A percentile compares a stretch with the other conserved stretches of the same genome.
phyloP scores from a whole-genome alignment of 2,888 invertebrate genomes.

The Eupithecia dodoneata region DNA sequence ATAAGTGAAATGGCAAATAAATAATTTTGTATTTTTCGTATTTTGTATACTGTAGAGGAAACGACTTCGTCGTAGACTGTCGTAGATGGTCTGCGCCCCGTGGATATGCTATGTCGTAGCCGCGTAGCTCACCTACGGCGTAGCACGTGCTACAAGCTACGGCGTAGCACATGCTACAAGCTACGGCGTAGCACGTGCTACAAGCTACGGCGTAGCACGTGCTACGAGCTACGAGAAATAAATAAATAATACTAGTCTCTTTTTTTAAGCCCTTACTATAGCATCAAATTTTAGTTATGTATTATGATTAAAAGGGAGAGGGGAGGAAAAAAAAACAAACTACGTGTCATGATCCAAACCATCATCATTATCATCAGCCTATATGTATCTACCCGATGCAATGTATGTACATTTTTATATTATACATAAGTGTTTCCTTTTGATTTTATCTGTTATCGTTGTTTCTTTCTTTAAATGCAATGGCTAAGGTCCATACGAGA shows the following conservation, averaged over 20 bases:
- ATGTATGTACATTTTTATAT: background rate
- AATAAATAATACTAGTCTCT: constrained; percentile 31
- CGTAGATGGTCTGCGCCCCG: constrained; percentile 32
- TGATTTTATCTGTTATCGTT: background rate
- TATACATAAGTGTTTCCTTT: background rate
- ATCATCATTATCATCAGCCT: background rate
- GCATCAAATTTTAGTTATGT: too few species aligned
- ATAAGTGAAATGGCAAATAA: too few species aligned
- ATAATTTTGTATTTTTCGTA: too few species aligned
- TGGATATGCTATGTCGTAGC: constrained; percentile 37
- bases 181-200: constrained; percentile 34
- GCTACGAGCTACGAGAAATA: constrained; percentile 31
- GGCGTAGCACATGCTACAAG: constrained; percentile 37
- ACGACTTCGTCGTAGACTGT: constrained; percentile 27
- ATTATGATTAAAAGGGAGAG: background rate
- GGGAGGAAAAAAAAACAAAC: background rate
- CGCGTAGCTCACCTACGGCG: constrained; percentile 35
- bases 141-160: constrained; percentile 38
- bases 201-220: constrained; percentile 27
- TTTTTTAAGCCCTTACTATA: constrained; percentile 25
- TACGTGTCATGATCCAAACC: background rate
- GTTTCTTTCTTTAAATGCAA: background rate
- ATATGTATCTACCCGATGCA: background rate
- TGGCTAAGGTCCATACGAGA: background rate
- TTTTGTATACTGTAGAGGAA: constrained; percentile 20